These are phyloP conservation scores for Megaceryle alcyon DNA, from an alignment of 2,797 vertebrate species.

Conservation along the genomic window DNA sequence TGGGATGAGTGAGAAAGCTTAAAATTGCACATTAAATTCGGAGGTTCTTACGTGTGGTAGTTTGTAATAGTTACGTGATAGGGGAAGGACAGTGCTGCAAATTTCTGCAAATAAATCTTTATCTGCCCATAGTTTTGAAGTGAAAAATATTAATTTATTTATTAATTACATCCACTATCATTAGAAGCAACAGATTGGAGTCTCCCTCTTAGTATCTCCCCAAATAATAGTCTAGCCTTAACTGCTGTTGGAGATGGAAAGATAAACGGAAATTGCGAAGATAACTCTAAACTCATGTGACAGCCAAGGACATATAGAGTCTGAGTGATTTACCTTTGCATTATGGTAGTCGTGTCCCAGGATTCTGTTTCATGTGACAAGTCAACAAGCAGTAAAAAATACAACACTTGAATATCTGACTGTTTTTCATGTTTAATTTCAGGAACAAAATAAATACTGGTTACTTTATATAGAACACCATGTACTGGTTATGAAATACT, in stretches of 20 bases:
- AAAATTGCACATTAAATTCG: background rate
- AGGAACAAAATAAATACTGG: background rate
- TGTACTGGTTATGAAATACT: background rate
- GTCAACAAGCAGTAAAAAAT: constrained; percentile 42
- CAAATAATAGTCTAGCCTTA: background rate
- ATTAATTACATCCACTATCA: background rate
- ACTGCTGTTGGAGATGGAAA: background rate
- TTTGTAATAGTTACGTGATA: background rate
- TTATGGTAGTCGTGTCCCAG: background rate
- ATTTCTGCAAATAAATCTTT: background rate
- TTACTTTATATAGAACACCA: background rate
- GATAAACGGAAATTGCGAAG: constrained; percentile 27
- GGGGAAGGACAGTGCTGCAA: accelerated
- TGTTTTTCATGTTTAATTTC: constrained; percentile 38
- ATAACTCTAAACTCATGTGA: constrained; percentile 13
- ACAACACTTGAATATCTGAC: background rate
- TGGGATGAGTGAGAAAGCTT: background rate
- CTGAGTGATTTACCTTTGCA: constrained; percentile 41
- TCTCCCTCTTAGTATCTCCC: background rate
- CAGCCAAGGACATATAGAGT: constrained; percentile 8
- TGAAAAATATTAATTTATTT: background rate
- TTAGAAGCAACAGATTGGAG: background rate
- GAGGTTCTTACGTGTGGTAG: background rate
- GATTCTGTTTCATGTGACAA: constrained; percentile 20
- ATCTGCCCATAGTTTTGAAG: background rate